These are phyloP conservation scores for Steromphala cineraria DNA, from an alignment of 2,888 invertebrate genomes.

Conservation along the genomic window DNA sequence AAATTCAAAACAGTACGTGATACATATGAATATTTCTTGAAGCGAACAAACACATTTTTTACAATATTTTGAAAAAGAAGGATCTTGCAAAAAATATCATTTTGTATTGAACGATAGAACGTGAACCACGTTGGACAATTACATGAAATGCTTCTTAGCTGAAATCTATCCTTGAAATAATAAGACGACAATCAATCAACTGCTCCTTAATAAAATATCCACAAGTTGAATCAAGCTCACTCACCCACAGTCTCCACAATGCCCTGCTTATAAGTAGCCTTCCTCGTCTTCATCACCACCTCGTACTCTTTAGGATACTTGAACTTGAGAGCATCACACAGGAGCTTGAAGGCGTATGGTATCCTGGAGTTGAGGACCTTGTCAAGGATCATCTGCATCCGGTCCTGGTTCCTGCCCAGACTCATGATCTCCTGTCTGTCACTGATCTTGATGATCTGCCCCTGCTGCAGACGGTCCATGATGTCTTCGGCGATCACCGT, in stretches of 20 bases:
- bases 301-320: conserved; percentile 66
- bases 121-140: too few species aligned
- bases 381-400: conserved; percentile 65
- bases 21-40: too few species aligned
- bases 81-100: too few species aligned
- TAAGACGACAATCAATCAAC: not conserved
- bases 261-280: conserved; percentile 59
- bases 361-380: conserved; percentile 56
- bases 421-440: conserved; percentile 65
- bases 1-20: too few species aligned
- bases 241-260: conserved; percentile 54
- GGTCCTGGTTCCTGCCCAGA: conserved; percentile 54
- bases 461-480: conserved; percentile 66
- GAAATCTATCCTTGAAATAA: too few species aligned
- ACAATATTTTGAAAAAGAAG: too few species aligned
- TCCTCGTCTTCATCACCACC: conserved; percentile 55
- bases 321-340: conserved; percentile 67
- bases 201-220: too few species aligned
- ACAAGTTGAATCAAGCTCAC: not conserved
- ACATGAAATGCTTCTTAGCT: too few species aligned
- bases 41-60: too few species aligned
- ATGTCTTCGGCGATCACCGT: conserved; percentile 66
- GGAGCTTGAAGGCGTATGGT: conserved; percentile 55
- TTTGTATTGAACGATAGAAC: too few species aligned
- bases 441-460: conserved; percentile 65